A percentile compares a stretch with the other conserved stretches of the same genome.
Conservation (phyloP, 2,797 vertebrate species). For the Anabas testudineus region DNA sequence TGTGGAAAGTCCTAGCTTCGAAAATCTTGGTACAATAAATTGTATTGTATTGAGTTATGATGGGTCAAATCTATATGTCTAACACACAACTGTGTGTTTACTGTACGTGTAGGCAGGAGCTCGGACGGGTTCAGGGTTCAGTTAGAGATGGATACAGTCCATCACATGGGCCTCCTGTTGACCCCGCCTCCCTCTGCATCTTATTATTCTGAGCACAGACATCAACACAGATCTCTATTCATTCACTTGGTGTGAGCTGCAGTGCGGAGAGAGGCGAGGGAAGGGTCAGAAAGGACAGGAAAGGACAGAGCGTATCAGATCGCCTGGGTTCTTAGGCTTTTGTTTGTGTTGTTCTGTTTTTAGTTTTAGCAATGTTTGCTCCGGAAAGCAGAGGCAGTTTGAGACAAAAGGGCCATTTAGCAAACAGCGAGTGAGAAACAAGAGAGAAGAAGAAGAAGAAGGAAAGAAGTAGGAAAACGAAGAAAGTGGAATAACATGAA, state of each 20-base stretch:
- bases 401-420: slow-evolving; percentile 65
- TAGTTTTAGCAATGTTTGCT: slow-evolving; percentile 63
- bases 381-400: slow-evolving; percentile 66
- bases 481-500: slow-evolving; percentile 37
- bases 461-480: slow-evolving; percentile 19
- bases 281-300: slow-evolving; percentile 70
- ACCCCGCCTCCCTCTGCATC: slow-evolving; percentile 67
- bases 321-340: slow-evolving; percentile 58
- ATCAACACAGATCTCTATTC: slow-evolving; percentile 85
- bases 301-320: slow-evolving; percentile 74
- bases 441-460: neutral
- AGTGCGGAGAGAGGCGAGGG: slow-evolving; percentile 58
- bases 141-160: slow-evolving; percentile 69
- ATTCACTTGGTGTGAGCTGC: slow-evolving; percentile 78
- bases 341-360: slow-evolving; percentile 66
- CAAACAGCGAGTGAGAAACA: slow-evolving; percentile 9
- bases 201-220: slow-evolving; percentile 83
- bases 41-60: neutral
- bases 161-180: slow-evolving; percentile 70
- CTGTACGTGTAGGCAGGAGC: slow-evolving; percentile 74
- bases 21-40: too few species aligned
- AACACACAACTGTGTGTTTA: slow-evolving; percentile 59
- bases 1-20: too few species aligned
- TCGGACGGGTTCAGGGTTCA: slow-evolving; percentile 78
- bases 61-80: slow-evolving; percentile 40